These are phyloP conservation scores for Coenobita brevimanus DNA, from an alignment of 1,140 invertebrate species.

Conservation along the genomic window DNA sequence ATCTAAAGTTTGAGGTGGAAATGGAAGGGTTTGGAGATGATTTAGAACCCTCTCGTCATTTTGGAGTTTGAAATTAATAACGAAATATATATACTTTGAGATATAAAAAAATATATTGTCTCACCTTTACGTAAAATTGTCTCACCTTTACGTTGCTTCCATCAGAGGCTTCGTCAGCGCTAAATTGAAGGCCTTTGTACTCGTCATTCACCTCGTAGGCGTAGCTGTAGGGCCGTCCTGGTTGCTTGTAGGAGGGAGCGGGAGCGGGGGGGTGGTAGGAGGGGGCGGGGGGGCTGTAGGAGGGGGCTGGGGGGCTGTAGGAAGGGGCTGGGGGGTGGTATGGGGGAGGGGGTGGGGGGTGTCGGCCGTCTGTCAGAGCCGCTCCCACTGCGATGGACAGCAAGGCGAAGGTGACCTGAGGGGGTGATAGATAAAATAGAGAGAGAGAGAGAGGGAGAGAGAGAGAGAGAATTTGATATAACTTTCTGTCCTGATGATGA, in stretches of 20 bases:
- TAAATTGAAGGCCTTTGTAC: slow-evolving; percentile 53
- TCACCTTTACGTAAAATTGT: too few species aligned
- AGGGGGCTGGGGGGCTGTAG: too few species aligned
- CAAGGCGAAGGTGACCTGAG: background rate
- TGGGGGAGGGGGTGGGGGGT: background rate
- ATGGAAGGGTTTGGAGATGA: too few species aligned
- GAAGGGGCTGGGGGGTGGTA: slow-evolving; percentile 9
- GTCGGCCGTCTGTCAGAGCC: background rate
- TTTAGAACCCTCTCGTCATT: too few species aligned
- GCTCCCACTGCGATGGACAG: background rate
- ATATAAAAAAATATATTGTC: too few species aligned
- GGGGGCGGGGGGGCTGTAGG: background rate
- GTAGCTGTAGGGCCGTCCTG: slow-evolving; percentile 58
- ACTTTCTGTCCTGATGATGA: too few species aligned
- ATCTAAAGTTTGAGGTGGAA: too few species aligned
- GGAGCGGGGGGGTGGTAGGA: background rate
- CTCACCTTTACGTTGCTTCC: slow-evolving; percentile 50
- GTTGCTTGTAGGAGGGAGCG: slow-evolving; percentile 34
- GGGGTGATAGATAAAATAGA: too few species aligned
- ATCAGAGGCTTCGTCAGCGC: slow-evolving; percentile 50
- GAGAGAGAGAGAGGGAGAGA: too few species aligned
- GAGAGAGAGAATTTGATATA: too few species aligned
- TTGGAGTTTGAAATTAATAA: too few species aligned
- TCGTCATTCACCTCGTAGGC: slow-evolving; percentile 56
- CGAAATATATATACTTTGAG: too few species aligned